Percentiles rank a stretch among this genome's conserved stretches.
Conservation (phyloP, 1,140 invertebrate genomes). For the Limonius californicus region DNA sequence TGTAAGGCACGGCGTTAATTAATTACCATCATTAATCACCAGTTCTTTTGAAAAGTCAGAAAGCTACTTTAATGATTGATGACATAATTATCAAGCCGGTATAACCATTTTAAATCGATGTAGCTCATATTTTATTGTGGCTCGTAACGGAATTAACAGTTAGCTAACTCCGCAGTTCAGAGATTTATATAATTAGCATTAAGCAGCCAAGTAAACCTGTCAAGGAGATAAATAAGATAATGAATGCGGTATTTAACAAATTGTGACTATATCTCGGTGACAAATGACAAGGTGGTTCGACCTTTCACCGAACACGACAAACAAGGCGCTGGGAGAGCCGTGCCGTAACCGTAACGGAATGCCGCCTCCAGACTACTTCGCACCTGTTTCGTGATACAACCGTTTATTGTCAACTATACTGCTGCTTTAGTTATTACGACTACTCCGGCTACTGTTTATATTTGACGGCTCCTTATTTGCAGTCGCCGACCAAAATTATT, state of each 20-base stretch:
- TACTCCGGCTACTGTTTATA: background rate
- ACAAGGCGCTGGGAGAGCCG: constrained; percentile 1
- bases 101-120: constrained; percentile 9
- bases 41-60: constrained; percentile 3
- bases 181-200: constrained; percentile 13
- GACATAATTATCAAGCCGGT: constrained; percentile 9
- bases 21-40: constrained; percentile 10
- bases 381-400: constrained; percentile 24
- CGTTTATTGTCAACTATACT: constrained; percentile 17
- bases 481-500: constrained; percentile 8
- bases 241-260: constrained; percentile 21
- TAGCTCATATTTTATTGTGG: constrained; percentile 12
- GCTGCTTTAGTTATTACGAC: constrained; percentile 6
- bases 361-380: constrained; percentile 25
- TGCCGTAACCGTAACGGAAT: constrained; percentile 17
- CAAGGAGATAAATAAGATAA: constrained; percentile 19
- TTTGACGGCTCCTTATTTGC: constrained; percentile 6
- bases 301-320: constrained; percentile 17
- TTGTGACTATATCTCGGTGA: constrained; percentile 19
- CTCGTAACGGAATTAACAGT: background rate
- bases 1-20: background rate
- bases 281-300: constrained; percentile 19
- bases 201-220: constrained; percentile 6
- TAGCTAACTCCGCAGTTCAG: constrained; percentile 9
- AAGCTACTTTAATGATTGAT: constrained; percentile 13